Evolutionary conservation across 2,113 vertebrate species (phyloP).

Genomic region (Indicator maculatus): DNA sequence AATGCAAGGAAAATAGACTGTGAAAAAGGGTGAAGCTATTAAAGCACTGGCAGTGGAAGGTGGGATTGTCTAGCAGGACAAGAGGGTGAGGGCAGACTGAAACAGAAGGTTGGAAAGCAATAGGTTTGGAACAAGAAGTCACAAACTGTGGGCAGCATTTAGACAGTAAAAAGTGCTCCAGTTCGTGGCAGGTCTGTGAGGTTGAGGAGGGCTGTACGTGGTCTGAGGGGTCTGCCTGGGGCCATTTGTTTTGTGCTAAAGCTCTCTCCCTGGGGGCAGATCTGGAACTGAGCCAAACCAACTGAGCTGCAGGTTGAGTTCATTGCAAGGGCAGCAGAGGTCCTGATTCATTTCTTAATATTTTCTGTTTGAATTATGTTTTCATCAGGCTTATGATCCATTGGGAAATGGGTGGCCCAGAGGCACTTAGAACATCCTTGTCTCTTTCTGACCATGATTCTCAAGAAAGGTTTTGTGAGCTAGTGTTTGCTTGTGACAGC

Average conservation of each 20-base stretch:
- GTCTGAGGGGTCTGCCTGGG: neutral
- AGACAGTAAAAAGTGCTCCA: neutral
- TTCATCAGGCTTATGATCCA: neutral
- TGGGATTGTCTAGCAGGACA: neutral
- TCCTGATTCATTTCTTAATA: neutral
- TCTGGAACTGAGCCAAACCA: neutral
- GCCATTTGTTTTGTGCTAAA: neutral
- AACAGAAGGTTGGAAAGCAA: neutral
- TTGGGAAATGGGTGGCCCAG: neutral
- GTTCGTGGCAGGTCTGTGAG: accelerated
- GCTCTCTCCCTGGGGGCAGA: neutral
- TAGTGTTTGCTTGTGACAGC: neutral
- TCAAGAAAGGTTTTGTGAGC: neutral
- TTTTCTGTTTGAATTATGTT: neutral
- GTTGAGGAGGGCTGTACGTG: neutral
- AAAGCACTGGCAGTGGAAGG: neutral
- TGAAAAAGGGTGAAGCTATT: neutral
- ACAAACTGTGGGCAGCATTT: neutral
- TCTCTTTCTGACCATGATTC: neutral
- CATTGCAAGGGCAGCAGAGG: neutral
- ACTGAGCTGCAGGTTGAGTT: neutral
- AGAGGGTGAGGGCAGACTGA: accelerated
- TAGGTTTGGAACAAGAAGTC: neutral
- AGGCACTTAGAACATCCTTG: neutral
- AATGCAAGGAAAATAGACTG: neutral